These are phyloP conservation scores for Halictus quadricinctus DNA, from an alignment of 2,888 invertebrate genomes.

Conservation along the genomic window DNA sequence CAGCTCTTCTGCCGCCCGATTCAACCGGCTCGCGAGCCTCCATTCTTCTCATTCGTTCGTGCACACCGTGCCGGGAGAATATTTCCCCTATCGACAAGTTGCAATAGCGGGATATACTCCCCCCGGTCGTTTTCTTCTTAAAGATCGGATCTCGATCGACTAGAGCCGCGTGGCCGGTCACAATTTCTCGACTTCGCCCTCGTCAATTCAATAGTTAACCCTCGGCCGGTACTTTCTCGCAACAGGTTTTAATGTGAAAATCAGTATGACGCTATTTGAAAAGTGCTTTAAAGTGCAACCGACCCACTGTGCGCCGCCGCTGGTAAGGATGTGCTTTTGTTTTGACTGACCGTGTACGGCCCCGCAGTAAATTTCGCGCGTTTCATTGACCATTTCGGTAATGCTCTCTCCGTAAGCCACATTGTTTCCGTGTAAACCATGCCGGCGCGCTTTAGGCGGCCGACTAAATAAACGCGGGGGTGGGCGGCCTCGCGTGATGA, in stretches of 20 bases:
- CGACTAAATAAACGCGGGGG: slow-evolving; percentile 14
- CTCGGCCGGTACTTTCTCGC: too few species aligned
- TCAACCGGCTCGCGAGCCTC: slow-evolving; percentile 44
- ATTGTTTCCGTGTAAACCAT: slow-evolving; percentile 24
- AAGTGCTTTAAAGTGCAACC: too few species aligned
- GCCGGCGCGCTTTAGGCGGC: neutral
- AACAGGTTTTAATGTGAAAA: too few species aligned
- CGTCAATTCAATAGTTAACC: neutral
- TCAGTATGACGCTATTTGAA: too few species aligned
- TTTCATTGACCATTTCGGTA: slow-evolving; percentile 3
- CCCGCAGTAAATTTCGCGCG: neutral
- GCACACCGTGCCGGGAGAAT: slow-evolving; percentile 58
- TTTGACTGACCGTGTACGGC: neutral
- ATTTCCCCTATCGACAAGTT: slow-evolving; percentile 75
- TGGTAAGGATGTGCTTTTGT: neutral
- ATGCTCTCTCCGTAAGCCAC: neutral
- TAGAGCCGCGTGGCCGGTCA: slow-evolving; percentile 49
- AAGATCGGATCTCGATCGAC: slow-evolving; percentile 46
- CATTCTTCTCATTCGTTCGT: slow-evolving; percentile 57
- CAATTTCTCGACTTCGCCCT: neutral
- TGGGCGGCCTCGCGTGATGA: slow-evolving; percentile 14
- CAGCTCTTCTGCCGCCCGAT: slow-evolving; percentile 34
- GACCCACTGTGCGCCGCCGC: too few species aligned
- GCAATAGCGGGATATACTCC: slow-evolving; percentile 63
- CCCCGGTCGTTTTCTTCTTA: slow-evolving; percentile 19